A percentile compares a stretch with the other conserved stretches of the same genome.
phyloP scores from a whole-genome alignment of 2,888 invertebrate genomes.

The Hydriomena furcata region DNA sequence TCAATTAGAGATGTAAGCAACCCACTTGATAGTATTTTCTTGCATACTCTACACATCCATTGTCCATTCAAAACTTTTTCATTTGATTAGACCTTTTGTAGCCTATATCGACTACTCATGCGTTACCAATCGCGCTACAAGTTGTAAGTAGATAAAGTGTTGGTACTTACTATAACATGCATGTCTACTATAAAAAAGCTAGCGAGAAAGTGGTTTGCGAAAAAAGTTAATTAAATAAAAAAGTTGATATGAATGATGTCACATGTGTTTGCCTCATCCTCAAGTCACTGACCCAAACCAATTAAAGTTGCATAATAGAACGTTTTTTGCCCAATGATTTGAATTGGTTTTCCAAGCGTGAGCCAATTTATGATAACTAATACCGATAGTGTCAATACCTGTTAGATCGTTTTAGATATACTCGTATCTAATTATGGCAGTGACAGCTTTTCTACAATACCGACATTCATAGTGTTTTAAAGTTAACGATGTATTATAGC shows the following conservation, averaged over 20 bases:
- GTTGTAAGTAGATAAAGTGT: constrained; percentile 4
- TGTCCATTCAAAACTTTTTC: constrained; percentile 38
- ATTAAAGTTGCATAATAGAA: constrained; percentile 73
- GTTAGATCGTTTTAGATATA: constrained; percentile 42
- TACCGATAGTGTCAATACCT: constrained; percentile 53
- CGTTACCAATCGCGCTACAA: constrained; percentile 55
- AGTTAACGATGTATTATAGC: constrained; percentile 11
- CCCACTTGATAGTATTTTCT: constrained; percentile 14
- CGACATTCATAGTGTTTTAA: constrained; percentile 4
- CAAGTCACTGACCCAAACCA: constrained; percentile 71
- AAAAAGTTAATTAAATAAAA: constrained; percentile 48
- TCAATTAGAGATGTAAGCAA: constrained; percentile 14
- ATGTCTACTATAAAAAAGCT: constrained; percentile 46
- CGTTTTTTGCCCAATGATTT: constrained; percentile 55
- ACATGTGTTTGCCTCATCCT: constrained; percentile 57
- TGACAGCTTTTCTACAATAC: constrained; percentile 2
- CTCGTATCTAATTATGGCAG: too few relatives aligned
- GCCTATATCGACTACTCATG: constrained; percentile 48
- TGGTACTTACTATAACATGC: constrained; percentile 40
- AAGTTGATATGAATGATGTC: constrained; percentile 48
- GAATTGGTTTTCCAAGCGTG: constrained; percentile 63
- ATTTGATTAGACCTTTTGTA: constrained; percentile 45
- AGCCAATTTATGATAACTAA: constrained; percentile 62
- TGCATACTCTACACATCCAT: constrained; percentile 5
- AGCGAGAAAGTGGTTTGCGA: constrained; percentile 64